phyloP scores from a whole-genome alignment of 2,888 invertebrate species.

The Eupithecia subfuscata region DNA sequence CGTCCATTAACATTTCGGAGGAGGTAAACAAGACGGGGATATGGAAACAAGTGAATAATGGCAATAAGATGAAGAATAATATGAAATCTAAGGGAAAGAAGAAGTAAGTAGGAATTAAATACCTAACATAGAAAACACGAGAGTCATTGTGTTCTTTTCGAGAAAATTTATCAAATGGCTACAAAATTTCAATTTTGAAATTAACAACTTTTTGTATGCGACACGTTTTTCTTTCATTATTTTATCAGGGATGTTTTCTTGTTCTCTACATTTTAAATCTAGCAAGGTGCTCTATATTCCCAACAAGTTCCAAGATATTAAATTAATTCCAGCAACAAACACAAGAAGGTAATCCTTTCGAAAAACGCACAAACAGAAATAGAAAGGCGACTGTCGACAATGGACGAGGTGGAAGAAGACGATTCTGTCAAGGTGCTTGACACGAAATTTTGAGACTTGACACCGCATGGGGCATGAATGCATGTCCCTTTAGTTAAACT shows the following conservation, averaged over 20 bases:
- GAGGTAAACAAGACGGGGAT: slow-evolving; percentile 97
- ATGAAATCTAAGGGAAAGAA: slow-evolving; percentile 64
- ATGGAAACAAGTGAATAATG: slow-evolving; percentile 95
- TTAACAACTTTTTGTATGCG: not conserved
- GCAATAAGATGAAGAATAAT: slow-evolving; percentile 80
- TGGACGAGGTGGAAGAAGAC: slow-evolving; percentile 94
- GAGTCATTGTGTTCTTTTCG: not conserved
- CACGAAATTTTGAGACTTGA: slow-evolving; percentile 74
- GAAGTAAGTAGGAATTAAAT: not conserved
- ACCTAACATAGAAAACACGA: not conserved
- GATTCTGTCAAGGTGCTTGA: slow-evolving; percentile 82
- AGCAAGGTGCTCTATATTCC: not conserved
- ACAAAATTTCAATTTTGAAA: not conserved
- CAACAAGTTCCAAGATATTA: not conserved
- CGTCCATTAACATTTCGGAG: slow-evolving; percentile 95
- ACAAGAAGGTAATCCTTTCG: slow-evolving; percentile 86
- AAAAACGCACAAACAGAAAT: slow-evolving; percentile 87
- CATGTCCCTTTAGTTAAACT: slow-evolving; percentile 19
- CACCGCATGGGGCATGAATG: slow-evolving; percentile 32
- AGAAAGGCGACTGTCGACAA: slow-evolving; percentile 90
- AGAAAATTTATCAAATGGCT: not conserved
- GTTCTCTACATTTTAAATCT: not conserved
- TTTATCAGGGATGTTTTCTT: not conserved
- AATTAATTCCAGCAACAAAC: slow-evolving; percentile 78
- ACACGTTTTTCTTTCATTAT: not conserved